A percentile compares a stretch with the other conserved stretches of the same genome.
These are phyloP conservation scores for Stenotaenia linearis DNA, from an alignment of 2,888 invertebrate species.

Conservation along the genomic window DNA sequence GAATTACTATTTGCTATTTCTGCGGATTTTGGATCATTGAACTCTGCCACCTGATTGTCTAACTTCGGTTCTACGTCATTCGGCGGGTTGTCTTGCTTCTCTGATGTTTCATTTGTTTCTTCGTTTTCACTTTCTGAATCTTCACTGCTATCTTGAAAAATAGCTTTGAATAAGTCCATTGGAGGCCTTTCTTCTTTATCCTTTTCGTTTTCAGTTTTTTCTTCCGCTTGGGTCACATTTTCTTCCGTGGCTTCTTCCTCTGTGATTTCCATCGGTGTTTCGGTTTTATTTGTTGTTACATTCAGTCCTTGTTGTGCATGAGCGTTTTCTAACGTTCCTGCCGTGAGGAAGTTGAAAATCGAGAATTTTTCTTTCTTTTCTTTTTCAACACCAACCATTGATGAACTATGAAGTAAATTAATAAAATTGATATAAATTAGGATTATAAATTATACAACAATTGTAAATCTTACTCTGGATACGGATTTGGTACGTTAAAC, in stretches of 20 bases:
- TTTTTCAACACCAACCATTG: slow-evolving; percentile 49
- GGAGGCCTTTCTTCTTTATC: slow-evolving; percentile 51
- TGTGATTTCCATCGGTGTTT: background rate
- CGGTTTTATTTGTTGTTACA: too few species aligned
- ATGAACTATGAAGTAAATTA: slow-evolving; percentile 43
- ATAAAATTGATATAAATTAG: too few species aligned
- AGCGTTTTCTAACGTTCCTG: slow-evolving; percentile 30
- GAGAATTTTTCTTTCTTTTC: slow-evolving; percentile 64
- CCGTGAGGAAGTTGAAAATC: slow-evolving; percentile 70
- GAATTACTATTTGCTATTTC: background rate
- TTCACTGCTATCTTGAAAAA: slow-evolving; percentile 72
- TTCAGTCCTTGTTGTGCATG: background rate
- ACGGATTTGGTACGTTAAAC: slow-evolving; percentile 89
- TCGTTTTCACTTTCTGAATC: slow-evolving; percentile 52
- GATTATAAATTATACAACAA: too few species aligned
- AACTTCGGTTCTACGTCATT: background rate
- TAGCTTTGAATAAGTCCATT: slow-evolving; percentile 78
- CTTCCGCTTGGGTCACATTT: background rate
- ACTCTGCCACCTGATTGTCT: background rate
- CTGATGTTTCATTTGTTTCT: background rate
- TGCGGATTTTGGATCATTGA: background rate
- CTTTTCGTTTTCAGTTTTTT: slow-evolving; percentile 10
- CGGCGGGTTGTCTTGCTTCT: background rate
- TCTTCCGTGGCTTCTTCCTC: background rate
- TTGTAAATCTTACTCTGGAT: slow-evolving; percentile 53